Base-by-base conservation (phyloP, 2,797 vertebrate species). In the Trachurus trachurus region DNA sequence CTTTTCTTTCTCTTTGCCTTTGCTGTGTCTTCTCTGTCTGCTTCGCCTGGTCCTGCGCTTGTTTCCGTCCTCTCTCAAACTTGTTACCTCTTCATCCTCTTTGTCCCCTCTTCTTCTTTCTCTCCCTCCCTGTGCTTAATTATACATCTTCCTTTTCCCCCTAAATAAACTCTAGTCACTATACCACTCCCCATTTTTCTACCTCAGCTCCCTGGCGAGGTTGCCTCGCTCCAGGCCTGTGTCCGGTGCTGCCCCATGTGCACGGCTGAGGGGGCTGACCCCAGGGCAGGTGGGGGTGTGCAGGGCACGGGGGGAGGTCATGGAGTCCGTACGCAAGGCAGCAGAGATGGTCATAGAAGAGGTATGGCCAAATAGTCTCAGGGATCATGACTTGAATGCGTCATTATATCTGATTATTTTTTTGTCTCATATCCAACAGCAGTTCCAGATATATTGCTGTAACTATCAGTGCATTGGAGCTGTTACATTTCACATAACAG, bases 291-390 rank as follows among this genome's bases (percentile, higher is more conserved):
- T 95, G 78, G 76, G 15, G 4, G 52, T 96, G 76, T 97, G 96
- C 88, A 76, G 65, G 80, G 16, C 74, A 26, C 93, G 95, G 86
- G 91, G 88, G 81, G 96, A 96, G 93, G 94, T 96, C 84, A 95
- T 96, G 96, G 96, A 96, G 83, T 95, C 76, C 0, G 93, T 95
- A 76, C 95, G 92, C 87, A 80, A 70, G 42, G 96, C 94, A 0
- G 82, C 82, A 0, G 95, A 97, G 88, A 95, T 97, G 94, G 95
- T 95, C 60, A 93, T 95, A 17, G 92, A 96, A 42, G 92, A 96
- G 94, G 95, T 96, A 92, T 8, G 84, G 45, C 9, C 11, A 54
- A 3, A 12, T 22, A 17, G 9, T 22, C 12, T 49, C 10, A 22
- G 2, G 5, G 29, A n/a, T 79, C 21, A 52, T 31, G 56, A 59